phyloP scores from a whole-genome alignment of 2,888 invertebrate species.

The Cynaeus angustus region DNA sequence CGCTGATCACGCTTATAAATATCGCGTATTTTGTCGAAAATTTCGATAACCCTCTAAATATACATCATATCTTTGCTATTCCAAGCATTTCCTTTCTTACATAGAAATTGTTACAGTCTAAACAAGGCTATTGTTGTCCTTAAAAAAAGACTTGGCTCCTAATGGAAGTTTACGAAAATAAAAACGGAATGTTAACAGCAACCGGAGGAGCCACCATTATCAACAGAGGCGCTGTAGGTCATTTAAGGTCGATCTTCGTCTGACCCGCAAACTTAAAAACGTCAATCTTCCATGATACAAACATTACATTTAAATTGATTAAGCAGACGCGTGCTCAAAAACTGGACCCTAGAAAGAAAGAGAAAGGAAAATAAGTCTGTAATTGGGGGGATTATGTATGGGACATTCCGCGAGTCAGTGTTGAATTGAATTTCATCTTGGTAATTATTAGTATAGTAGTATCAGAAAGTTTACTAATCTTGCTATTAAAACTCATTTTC shows the following conservation, averaged over 20 bases:
- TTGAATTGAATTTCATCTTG: too few relatives aligned
- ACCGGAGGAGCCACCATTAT: slow-evolving; percentile 52
- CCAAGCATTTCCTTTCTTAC: not conserved
- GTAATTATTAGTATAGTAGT: too few relatives aligned
- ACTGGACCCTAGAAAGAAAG: slow-evolving; percentile 22
- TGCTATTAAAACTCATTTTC: too few relatives aligned
- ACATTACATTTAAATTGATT: slow-evolving; percentile 58
- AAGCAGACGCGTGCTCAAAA: slow-evolving; percentile 56
- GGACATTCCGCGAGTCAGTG: too few relatives aligned
- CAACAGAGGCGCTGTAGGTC: slow-evolving; percentile 58
- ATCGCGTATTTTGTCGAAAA: slow-evolving; percentile 4
- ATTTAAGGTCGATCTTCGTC: slow-evolving; percentile 55
- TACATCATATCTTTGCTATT: not conserved
- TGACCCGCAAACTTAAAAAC: slow-evolving; percentile 60
- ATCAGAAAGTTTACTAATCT: too few relatives aligned
- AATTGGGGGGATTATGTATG: not conserved
- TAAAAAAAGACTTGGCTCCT: not conserved
- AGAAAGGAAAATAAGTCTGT: not conserved
- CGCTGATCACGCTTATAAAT: slow-evolving; percentile 15
- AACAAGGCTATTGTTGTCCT: too few relatives aligned
- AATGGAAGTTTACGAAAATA: slow-evolving; percentile 46
- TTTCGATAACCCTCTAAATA: slow-evolving; percentile 2
- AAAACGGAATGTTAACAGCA: slow-evolving; percentile 51
- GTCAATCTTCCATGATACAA: slow-evolving; percentile 56
- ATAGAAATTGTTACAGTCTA: not conserved